Evolutionary conservation across 2,888 invertebrate species (phyloP).

Genomic region (Phanerotoma sp.): DNA sequence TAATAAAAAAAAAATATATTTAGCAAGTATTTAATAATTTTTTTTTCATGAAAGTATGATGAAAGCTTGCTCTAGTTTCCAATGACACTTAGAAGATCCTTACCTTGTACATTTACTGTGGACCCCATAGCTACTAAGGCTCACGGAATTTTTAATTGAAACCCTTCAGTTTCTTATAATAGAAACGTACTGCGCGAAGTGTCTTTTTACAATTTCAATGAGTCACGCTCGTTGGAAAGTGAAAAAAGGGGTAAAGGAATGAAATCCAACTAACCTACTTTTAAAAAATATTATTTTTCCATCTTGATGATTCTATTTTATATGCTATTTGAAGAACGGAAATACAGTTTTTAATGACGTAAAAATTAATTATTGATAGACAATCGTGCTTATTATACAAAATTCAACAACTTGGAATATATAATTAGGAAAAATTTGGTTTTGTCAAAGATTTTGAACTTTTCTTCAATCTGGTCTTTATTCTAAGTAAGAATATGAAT

Average conservation of each 20-base stretch:
- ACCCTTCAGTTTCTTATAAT: slow-evolving; percentile 7
- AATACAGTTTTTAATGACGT: too few relatives aligned
- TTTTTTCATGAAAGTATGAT: not conserved
- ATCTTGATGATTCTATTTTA: too few relatives aligned
- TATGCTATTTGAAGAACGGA: too few relatives aligned
- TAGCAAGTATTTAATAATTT: not conserved
- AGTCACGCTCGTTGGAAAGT: slow-evolving; percentile 1
- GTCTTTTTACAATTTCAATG: slow-evolving; percentile 14
- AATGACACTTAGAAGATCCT: slow-evolving; percentile 14
- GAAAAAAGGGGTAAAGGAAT: too few relatives aligned
- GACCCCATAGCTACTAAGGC: slow-evolving; percentile 3
- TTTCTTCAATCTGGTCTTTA: too few relatives aligned
- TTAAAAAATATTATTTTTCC: too few relatives aligned
- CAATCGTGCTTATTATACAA: too few relatives aligned
- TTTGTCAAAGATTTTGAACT: too few relatives aligned
- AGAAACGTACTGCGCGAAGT: not conserved
- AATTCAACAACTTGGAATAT: too few relatives aligned
- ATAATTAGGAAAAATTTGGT: too few relatives aligned
- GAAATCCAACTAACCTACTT: not conserved
- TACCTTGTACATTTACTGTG: not conserved
- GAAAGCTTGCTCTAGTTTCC: not conserved
- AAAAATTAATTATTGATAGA: too few relatives aligned
- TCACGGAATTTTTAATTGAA: slow-evolving; percentile 15
- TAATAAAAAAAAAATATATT: slow-evolving; percentile 10
- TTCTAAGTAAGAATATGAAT: too few relatives aligned